A percentile compares a stretch with the other conserved stretches of the same genome.
These are phyloP conservation scores for Amia ocellicauda DNA, from an alignment of 2,113 vertebrate genomes.

Conservation along the genomic window DNA sequence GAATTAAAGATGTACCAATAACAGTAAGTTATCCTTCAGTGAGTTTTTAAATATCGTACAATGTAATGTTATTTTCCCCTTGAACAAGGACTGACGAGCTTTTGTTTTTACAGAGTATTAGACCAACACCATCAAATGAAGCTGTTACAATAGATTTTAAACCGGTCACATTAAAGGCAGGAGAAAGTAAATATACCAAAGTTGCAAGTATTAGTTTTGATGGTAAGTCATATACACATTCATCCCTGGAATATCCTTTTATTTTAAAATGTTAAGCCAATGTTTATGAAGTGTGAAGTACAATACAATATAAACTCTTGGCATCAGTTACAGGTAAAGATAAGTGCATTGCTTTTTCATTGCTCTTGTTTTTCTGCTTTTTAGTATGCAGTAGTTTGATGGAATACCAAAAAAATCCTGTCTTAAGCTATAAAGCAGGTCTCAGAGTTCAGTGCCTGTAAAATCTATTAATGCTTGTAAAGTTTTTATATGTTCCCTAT, in stretches of 20 bases:
- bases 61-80: neutral
- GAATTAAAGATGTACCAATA: conserved; percentile 95
- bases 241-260: neutral
- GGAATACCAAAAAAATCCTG: no score
- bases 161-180: conserved; percentile 90
- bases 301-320: no score
- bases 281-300: no score
- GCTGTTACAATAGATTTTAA: conserved; percentile 91
- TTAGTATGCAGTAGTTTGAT: no score
- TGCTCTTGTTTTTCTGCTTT: no score
- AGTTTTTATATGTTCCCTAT: no score
- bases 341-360: no score
- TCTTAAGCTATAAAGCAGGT: no score
- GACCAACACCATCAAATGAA: conserved; percentile 92
- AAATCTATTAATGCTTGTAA: no score
- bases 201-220: conserved; percentile 98
- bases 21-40: conserved; percentile 74
- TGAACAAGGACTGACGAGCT: neutral
- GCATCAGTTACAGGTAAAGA: no score
- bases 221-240: conserved; percentile 69
- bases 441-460: no score
- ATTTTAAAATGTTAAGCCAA: no score
- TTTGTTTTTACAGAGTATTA: conserved; percentile 77
- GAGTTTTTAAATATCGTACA: neutral
- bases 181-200: conserved; percentile 96